Conservation (phyloP, 2,888 invertebrate species). For the Reticulitermes lucifugus region DNA sequence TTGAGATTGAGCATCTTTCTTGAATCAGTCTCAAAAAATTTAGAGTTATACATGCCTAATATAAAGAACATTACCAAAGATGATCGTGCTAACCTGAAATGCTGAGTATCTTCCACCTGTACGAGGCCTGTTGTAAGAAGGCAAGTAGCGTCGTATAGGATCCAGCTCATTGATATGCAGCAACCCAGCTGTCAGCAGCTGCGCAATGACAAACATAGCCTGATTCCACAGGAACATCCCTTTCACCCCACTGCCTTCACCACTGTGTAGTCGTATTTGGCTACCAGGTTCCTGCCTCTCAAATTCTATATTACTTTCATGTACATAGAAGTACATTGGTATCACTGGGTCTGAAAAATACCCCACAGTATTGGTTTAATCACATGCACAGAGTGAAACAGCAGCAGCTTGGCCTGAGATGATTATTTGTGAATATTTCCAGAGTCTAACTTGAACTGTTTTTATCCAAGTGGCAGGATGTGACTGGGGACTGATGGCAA, state of each 20-base stretch:
- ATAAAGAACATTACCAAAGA: too few species aligned
- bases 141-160: slow-evolving; percentile 93
- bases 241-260: slow-evolving; percentile 68
- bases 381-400: too few species aligned
- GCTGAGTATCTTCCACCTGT: slow-evolving; percentile 95
- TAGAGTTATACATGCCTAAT: too few species aligned
- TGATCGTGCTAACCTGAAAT: slow-evolving; percentile 82
- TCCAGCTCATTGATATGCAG: slow-evolving; percentile 96
- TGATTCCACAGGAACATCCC: slow-evolving; percentile 95
- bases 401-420: too few species aligned
- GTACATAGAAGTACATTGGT: slow-evolving; percentile 94
- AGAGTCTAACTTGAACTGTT: too few species aligned
- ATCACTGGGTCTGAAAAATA: slow-evolving; percentile 82
- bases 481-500: too few species aligned
- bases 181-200: slow-evolving; percentile 88
- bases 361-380: too few species aligned
- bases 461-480: too few species aligned
- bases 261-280: slow-evolving; percentile 73
- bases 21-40: too few species aligned
- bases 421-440: too few species aligned
- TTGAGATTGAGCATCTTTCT: too few species aligned
- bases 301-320: slow-evolving; percentile 76
- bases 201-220: slow-evolving; percentile 93
- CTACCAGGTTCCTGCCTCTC: slow-evolving; percentile 80
- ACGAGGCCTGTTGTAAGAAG: slow-evolving; percentile 94